Base-by-base conservation (phyloP, 1,140 invertebrate species). In the Ephestia elutella region DNA sequence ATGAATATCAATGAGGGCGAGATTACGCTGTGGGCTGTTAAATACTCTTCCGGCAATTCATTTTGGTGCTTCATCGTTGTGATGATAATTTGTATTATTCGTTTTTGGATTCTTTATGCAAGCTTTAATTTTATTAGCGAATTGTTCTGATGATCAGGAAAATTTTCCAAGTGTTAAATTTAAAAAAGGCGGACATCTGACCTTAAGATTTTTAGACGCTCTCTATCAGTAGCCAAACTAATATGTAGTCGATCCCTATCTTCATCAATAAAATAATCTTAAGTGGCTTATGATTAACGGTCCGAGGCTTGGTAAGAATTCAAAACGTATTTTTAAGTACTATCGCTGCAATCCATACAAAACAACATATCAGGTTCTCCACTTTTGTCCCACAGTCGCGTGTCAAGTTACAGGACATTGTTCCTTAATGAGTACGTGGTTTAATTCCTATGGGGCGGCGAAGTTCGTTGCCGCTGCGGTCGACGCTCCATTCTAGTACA, bases 391-490 rank as follows among this genome's bases (percentile, higher is more conserved):
- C 38, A 9, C 38, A 44, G 13, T 44, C 38, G 50, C n/a, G 49
- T 17, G 21, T 51, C 17, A 51, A 53, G 56, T 58, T 58, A 51
- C 56, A 58, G 56, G 56, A 58, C 56, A 58, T 58, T 58, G 56
- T 58, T 58, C 56, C 44, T 57, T 35, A 38, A 58, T 58, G 56
- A 58, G 32, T 51, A 53, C 56, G 49, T 49, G 49, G 49, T 28
- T 57, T 50, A 65, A 73, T 75, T 75, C 78, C 74, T 75, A 72
- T 70, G 69, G 78, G 70, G 66, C 60, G 55, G 56, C 10, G 62
- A 62, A 74, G 73, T 77, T 80, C 69, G 73, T 80, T 75, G 71
- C 66, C 66, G 66, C 56, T 61, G 68, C 73, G 72, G 80, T 76
- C 76, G 78, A 54, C 71, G 78, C 74, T 73, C 77, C 70, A 64